A percentile compares a stretch with the other conserved stretches of the same genome.
phyloP scores from a whole-genome alignment of 1,140 invertebrate genomes.

The Branchinecta lynchi region DNA sequence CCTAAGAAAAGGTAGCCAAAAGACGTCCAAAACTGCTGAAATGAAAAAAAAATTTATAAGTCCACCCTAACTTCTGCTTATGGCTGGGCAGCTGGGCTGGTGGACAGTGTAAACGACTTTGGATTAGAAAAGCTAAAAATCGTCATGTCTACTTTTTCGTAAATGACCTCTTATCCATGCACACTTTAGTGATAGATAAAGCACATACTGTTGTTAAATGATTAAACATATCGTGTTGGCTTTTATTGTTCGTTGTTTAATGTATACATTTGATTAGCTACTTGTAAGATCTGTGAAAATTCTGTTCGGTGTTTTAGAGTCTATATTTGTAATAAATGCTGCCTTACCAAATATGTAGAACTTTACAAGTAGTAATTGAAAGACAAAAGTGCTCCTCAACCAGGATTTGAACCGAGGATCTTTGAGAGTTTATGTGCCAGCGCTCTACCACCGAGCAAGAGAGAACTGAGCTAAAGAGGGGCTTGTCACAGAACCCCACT shows the following conservation, averaged over 20 bases:
- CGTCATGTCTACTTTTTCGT: no score
- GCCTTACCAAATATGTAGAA: neutral
- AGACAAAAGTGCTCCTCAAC: no score
- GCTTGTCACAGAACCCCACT: no score
- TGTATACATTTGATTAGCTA: neutral
- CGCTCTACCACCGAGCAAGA: no score
- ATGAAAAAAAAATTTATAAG: neutral
- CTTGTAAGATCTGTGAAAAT: neutral
- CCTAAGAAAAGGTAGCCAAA: neutral
- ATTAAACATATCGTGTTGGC: neutral
- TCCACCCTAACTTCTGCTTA: neutral
- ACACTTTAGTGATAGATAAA: no score
- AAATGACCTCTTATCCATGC: no score
- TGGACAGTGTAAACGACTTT: neutral
- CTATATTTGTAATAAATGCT: constrained; percentile 10
- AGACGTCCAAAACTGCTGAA: neutral
- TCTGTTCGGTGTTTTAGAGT: no score
- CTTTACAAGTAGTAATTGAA: neutral
- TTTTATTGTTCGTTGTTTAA: neutral
- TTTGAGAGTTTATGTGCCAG: no score
- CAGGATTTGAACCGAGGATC: no score
- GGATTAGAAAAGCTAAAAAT: no score
- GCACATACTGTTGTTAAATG: neutral
- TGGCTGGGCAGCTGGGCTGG: neutral
- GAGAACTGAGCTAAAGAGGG: no score